phyloP scores from a whole-genome alignment of 2,888 invertebrate species.

The Xylota segnis region DNA sequence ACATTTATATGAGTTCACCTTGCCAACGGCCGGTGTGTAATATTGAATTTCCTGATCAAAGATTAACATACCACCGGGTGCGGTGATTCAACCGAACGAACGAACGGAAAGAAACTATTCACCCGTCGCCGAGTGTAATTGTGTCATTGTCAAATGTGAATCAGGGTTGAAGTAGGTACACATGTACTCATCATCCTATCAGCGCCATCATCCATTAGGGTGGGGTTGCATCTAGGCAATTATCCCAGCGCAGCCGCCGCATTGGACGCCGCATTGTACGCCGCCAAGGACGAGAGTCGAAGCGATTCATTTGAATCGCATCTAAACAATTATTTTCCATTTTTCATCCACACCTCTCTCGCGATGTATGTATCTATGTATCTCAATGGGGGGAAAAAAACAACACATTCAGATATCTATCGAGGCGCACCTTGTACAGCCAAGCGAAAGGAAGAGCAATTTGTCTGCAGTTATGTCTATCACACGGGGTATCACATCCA shows the following conservation, averaged over 20 bases:
- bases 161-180: constrained; percentile 59
- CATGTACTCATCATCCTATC: constrained; percentile 68
- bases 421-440: constrained; percentile 67
- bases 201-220: constrained; percentile 58
- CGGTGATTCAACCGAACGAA: constrained; percentile 45
- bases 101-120: constrained; percentile 9
- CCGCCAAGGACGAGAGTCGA: constrained; percentile 69
- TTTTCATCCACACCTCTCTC: constrained; percentile 74
- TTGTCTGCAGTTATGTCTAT: constrained; percentile 75
- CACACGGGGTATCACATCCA: constrained; percentile 62
- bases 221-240: constrained; percentile 70
- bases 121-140: constrained; percentile 35
- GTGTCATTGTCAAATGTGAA: constrained; percentile 76
- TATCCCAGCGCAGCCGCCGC: constrained; percentile 35
- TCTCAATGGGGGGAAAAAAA: constrained; percentile 28
- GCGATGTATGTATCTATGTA: constrained; percentile 28
- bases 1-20: constrained; percentile 46
- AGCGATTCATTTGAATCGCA: constrained; percentile 70
- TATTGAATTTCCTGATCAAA: constrained; percentile 61
- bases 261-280: constrained; percentile 10
- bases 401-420: constrained; percentile 64
- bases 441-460: constrained; percentile 67
- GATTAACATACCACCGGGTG: constrained; percentile 35
- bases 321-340: constrained; percentile 74
- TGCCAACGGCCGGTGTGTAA: not conserved